Base-by-base conservation (phyloP, 2,113 vertebrate genomes). In the Zosterops japonicus region DNA sequence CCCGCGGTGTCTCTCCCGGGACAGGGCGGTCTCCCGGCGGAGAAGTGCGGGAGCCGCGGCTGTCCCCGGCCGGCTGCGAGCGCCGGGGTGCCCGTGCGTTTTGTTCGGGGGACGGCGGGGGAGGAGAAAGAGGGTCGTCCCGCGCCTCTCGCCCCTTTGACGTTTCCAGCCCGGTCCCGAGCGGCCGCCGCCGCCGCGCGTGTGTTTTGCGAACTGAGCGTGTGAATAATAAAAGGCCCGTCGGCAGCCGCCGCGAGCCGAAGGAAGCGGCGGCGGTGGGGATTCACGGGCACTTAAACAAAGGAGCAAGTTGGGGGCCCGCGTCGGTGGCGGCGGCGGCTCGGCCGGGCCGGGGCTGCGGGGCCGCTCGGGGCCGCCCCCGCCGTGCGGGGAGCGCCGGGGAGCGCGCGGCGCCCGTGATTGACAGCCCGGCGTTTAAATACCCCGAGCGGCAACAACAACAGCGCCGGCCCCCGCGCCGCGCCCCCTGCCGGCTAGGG, bases 221-320 rank as follows among this genome's bases (percentile, higher is more conserved):
- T 90, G 93, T 68, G 92, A 89, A 94, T 96, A 94, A 96, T 96
- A 79, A 97, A 94, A 97, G 96, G 96, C 96, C 69, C 93, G 82
- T 91, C 95, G 79, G 94, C 94, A 61, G 97, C 94, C 94, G 89
- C 95, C 92, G 93, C 90, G 94, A 72, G 67, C 36, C 8, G 75
- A 28, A n/a, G 72, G 80, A 3, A 74, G 53, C 5, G 77, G 95
- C 83, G 91, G 96, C 84, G 91, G 96, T 55, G 94, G 95, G 84
- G 89, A 97, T 93, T 95, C 93, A 95, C 92, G 97, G 98, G 94
- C 97, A 97, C 96, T 98, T 97, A 97, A 97, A 98, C 98, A 98
- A 98, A 98, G 98, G 97, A 97, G 93, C 96, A 97, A 97, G 95
- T 98, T 97, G 94, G 89, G 94, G 93, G 83, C 94, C 89, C 75